Evolutionary conservation across 2,113 vertebrate genomes (phyloP).

Genomic region (Hylia prasina): DNA sequence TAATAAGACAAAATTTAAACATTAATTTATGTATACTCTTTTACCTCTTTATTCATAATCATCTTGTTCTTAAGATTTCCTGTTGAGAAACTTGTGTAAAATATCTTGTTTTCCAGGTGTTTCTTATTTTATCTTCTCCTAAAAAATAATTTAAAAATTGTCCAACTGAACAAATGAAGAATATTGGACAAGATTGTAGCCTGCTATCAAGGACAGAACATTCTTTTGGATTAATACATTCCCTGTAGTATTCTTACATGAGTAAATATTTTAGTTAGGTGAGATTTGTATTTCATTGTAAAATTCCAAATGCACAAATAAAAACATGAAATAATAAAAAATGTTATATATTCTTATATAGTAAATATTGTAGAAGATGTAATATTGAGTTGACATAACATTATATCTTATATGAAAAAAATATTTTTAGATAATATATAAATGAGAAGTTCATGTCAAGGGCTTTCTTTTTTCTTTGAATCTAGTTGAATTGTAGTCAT

Average conservation of each 20-base stretch:
- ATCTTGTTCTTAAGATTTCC: neutral
- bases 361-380: neutral
- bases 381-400: neutral
- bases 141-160: neutral
- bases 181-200: neutral
- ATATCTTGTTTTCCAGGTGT: neutral
- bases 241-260: neutral
- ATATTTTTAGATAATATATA: neutral
- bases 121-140: neutral
- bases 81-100: neutral
- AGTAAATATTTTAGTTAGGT: neutral
- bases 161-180: neutral
- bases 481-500: neutral
- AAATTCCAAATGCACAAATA: neutral
- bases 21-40: conserved; percentile 25
- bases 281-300: neutral
- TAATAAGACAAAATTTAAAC: conserved; percentile 48
- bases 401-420: neutral
- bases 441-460: neutral
- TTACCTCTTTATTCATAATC: conserved; percentile 12
- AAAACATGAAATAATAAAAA: neutral
- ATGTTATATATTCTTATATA: neutral
- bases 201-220: neutral
- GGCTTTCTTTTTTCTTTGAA: neutral
- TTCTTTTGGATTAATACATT: neutral